Evolutionary conservation across 2,113 vertebrate genomes (phyloP).

Genomic region (Chamaea fasciata): DNA sequence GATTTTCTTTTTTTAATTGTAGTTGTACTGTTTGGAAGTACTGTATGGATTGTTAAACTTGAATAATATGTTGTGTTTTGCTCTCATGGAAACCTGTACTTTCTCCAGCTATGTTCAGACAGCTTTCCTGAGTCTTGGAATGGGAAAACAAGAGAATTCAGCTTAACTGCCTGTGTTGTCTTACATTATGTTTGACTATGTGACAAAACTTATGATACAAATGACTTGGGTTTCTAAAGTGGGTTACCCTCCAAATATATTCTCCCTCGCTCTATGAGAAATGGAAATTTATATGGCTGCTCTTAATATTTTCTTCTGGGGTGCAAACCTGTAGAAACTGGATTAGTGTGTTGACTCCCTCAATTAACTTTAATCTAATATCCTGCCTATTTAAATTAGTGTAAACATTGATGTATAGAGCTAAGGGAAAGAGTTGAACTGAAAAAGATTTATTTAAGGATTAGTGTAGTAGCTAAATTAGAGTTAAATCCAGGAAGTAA

Average conservation of each 20-base stretch:
- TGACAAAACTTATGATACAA: neutral
- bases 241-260: neutral
- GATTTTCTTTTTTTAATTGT: neutral
- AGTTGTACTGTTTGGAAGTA: neutral
- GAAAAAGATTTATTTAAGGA: slow-evolving; percentile 74
- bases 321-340: slow-evolving; percentile 63
- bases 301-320: slow-evolving; percentile 53
- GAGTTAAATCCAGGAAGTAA: slow-evolving; percentile 73
- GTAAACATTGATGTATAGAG: slow-evolving; percentile 64
- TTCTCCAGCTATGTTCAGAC: neutral
- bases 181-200: neutral
- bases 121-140: neutral
- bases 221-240: neutral
- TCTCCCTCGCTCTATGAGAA: neutral
- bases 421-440: slow-evolving; percentile 59
- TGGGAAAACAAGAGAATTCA: neutral
- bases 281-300: slow-evolving; percentile 20
- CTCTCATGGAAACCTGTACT: neutral
- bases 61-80: neutral
- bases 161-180: neutral
- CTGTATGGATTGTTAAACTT: neutral
- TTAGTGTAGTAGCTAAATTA: slow-evolving; percentile 67
- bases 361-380: slow-evolving; percentile 74
- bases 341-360: slow-evolving; percentile 68
- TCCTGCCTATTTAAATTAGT: slow-evolving; percentile 71